A percentile compares a stretch with the other conserved stretches of the same genome.
Evolutionary conservation across 2,797 vertebrate genomes (phyloP).

Genomic region (Halcyon leucocephala): DNA sequence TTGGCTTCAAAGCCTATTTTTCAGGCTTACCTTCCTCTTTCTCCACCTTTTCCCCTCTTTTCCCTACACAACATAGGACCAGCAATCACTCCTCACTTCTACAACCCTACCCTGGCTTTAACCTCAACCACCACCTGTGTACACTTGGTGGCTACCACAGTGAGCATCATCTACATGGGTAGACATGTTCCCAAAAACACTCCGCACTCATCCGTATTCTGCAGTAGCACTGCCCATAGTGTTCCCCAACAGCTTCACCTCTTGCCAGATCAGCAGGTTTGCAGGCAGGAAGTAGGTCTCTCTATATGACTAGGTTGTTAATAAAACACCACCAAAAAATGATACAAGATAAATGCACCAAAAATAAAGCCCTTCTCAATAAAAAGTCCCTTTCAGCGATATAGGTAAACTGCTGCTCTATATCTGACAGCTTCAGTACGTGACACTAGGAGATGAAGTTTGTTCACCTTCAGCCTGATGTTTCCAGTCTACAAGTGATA

Average conservation of each 20-base stretch:
- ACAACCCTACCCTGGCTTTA: background rate
- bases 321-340: background rate
- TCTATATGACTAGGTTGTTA: background rate
- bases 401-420: background rate
- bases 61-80: background rate
- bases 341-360: background rate
- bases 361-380: background rate
- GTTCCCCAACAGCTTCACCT: background rate
- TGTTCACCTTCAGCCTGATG: background rate
- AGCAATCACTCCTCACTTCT: fast-evolving
- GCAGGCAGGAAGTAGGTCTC: background rate
- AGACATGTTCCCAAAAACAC: background rate
- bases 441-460: background rate
- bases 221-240: background rate
- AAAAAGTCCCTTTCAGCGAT: background rate
- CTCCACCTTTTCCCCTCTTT: background rate
- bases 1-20: background rate
- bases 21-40: background rate
- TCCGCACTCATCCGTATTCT: background rate
- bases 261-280: background rate
- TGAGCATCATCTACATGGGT: fast-evolving
- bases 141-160: background rate
- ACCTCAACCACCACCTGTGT: background rate
- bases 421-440: background rate
- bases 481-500: background rate